phyloP scores from a whole-genome alignment of 1,140 invertebrate species.

The Drosophila eugracilis region DNA sequence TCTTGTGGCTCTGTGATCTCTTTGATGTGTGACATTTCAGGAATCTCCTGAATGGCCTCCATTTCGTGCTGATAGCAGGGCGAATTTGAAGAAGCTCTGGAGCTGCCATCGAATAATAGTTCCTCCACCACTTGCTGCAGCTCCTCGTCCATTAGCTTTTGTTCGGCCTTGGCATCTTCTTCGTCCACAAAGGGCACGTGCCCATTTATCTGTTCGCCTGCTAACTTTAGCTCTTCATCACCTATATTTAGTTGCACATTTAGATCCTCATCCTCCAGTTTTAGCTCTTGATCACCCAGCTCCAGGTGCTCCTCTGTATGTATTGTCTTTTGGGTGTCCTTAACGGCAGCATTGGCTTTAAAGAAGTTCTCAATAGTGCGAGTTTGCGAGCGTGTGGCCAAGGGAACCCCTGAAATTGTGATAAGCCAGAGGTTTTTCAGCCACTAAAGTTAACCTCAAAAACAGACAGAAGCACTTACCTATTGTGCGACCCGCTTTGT shows the following conservation, averaged over 20 bases:
- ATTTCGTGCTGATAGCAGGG: constrained; percentile 56
- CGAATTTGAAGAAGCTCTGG: constrained; percentile 52
- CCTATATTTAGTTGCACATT: constrained; percentile 11
- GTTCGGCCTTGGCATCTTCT: constrained; percentile 27
- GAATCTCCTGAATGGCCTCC: constrained; percentile 28
- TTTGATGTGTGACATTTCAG: constrained; percentile 11
- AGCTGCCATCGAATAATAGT: constrained; percentile 55
- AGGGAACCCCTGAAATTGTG: constrained; percentile 61
- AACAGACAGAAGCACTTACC: constrained; percentile 51
- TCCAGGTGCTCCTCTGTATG: constrained; percentile 14
- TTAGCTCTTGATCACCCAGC: constrained; percentile 14
- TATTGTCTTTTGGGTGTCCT: constrained; percentile 26
- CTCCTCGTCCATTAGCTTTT: constrained; percentile 39
- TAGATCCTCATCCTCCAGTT: constrained; percentile 14
- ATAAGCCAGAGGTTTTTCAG: constrained; percentile 3
- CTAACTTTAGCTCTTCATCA: constrained; percentile 1
- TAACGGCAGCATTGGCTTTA: constrained; percentile 69
- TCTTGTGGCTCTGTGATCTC: constrained; percentile 21
- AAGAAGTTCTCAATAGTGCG: constrained; percentile 82
- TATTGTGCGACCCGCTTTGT: constrained; percentile 65
- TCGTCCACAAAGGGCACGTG: constrained; percentile 11
- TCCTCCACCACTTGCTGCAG: constrained; percentile 46
- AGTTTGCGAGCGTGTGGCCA: constrained; percentile 79
- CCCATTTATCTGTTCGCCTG: constrained; percentile 31
- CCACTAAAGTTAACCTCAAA: constrained; percentile 68